phyloP scores from a whole-genome alignment of 2,888 invertebrate species.

The Dynastes tityus region DNA sequence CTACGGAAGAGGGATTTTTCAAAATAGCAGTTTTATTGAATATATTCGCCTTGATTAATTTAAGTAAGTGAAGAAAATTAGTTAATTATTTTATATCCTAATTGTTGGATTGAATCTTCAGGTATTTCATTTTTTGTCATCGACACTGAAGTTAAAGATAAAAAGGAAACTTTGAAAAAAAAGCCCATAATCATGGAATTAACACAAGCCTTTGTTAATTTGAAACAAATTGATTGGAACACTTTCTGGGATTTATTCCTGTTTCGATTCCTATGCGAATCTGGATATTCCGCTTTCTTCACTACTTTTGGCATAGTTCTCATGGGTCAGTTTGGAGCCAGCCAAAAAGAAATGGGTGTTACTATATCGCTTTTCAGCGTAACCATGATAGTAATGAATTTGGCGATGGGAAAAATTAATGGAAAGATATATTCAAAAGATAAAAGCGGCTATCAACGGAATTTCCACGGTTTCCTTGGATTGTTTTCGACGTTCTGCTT shows the following conservation, averaged over 20 bases:
- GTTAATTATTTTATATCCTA: too few species aligned
- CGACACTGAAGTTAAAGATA: neutral
- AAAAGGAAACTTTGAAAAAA: neutral
- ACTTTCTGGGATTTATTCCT: slow-evolving; percentile 74
- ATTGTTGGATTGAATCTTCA: slow-evolving; percentile 3
- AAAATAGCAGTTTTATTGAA: slow-evolving; percentile 70
- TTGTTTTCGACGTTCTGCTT: slow-evolving; percentile 69
- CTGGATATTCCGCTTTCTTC: slow-evolving; percentile 74
- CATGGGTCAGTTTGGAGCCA: slow-evolving; percentile 71
- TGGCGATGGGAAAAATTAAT: slow-evolving; percentile 72
- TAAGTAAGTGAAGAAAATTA: slow-evolving; percentile 63
- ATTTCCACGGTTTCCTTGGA: slow-evolving; percentile 73
- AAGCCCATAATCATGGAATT: slow-evolving; percentile 39
- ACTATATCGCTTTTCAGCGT: slow-evolving; percentile 75
- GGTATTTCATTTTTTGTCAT: slow-evolving; percentile 22
- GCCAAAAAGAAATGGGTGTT: slow-evolving; percentile 75
- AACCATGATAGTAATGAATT: slow-evolving; percentile 72
- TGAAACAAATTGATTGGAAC: slow-evolving; percentile 72
- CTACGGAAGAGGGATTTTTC: slow-evolving; percentile 71
- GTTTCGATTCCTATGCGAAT: slow-evolving; percentile 73
- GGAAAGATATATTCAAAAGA: slow-evolving; percentile 70
- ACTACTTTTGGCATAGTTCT: slow-evolving; percentile 73
- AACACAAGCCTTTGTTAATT: slow-evolving; percentile 68
- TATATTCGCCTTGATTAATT: slow-evolving; percentile 71
- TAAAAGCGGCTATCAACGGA: slow-evolving; percentile 68